A percentile compares a stretch with the other conserved stretches of the same genome.
Evolutionary conservation across 1,140 invertebrate genomes (phyloP).

Genomic region (Lordiphosa clarofinis): DNA sequence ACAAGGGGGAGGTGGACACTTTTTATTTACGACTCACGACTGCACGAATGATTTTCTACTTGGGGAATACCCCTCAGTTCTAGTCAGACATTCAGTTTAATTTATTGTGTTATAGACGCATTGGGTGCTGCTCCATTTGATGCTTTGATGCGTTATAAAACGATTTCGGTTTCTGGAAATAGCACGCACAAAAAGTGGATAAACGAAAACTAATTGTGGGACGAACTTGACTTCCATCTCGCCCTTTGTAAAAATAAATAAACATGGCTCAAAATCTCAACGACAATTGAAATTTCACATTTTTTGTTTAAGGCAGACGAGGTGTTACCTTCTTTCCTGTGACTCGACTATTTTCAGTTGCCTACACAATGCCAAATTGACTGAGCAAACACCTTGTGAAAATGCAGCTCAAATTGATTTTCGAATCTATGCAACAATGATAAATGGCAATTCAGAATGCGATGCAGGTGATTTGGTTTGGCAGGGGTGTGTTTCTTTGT

Average conservation of each 20-base stretch:
- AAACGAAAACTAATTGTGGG: constrained; percentile 42
- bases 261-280: background rate
- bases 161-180: background rate
- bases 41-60: constrained; percentile 9
- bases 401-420: constrained; percentile 42
- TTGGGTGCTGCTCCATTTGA: constrained; percentile 23
- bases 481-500: constrained; percentile 15
- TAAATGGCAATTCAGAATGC: constrained; percentile 22
- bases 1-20: constrained; percentile 1
- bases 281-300: background rate
- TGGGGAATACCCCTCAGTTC: constrained; percentile 38
- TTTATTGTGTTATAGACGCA: constrained; percentile 49
- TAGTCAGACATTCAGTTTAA: constrained; percentile 47
- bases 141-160: constrained; percentile 9
- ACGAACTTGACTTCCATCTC: constrained; percentile 2
- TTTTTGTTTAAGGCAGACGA: constrained; percentile 7
- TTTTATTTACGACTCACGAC: constrained; percentile 26
- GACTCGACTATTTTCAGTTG: constrained; percentile 36
- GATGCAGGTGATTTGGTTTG: constrained; percentile 27
- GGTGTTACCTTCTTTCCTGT: constrained; percentile 27
- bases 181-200: constrained; percentile 14
- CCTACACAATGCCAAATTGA: constrained; percentile 44
- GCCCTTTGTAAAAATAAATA: background rate
- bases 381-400: constrained; percentile 33
- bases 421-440: constrained; percentile 32